Evolutionary conservation across 1,140 invertebrate genomes (phyloP), one percentile per base, ranked within the genome.

Genomic region (Batillaria attramentaria): DNA sequence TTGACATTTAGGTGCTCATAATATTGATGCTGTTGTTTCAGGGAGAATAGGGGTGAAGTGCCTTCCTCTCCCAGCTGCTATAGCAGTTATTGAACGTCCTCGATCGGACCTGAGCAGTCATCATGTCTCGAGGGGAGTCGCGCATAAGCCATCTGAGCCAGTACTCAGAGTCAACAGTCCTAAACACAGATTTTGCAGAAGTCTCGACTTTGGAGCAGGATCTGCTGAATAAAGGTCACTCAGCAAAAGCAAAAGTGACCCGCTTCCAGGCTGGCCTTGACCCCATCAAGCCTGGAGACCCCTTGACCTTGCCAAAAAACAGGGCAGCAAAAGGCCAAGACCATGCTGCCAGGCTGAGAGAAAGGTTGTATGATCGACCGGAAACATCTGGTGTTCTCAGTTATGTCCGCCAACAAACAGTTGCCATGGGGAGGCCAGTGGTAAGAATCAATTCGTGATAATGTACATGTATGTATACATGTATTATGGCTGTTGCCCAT

Each of bases 111-210:
- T n/a, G n/a, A n/a, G n/a, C n/a, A n/a, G n/a, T n/a, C n/a, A n/a
- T n/a, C n/a, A 84, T 85, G 79, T 79, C 84, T 66, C 81, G 82
- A 33, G 82, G 81, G 41, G 83, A 85, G 54, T 84, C 82, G 3
- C 54, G 79, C 24, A 77, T 69, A n/a, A 84, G 83, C 62, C 75
- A 77, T 39, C 74, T 76, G 13, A 87, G 84, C 57, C 86, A 84
- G 65, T 84, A 81, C 62, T 84, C 82, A 33, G 84, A 83, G 66
- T 87, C 85, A n/a, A 80, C 85, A 37, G 82, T 87, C 37, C 79
- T 87, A 37, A 85, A 86, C 42, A 80, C 84, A 42, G 83, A 85
- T 62, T 77, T 85, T 42, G 80, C 60, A 6, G 83, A 87, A 54
- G 73, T 84, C 20, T 79, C 78, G 33, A 66, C 81, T 16, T 73